These are phyloP conservation scores for Ditula angustiorana DNA, from an alignment of 2,888 invertebrate genomes.

Conservation along the genomic window DNA sequence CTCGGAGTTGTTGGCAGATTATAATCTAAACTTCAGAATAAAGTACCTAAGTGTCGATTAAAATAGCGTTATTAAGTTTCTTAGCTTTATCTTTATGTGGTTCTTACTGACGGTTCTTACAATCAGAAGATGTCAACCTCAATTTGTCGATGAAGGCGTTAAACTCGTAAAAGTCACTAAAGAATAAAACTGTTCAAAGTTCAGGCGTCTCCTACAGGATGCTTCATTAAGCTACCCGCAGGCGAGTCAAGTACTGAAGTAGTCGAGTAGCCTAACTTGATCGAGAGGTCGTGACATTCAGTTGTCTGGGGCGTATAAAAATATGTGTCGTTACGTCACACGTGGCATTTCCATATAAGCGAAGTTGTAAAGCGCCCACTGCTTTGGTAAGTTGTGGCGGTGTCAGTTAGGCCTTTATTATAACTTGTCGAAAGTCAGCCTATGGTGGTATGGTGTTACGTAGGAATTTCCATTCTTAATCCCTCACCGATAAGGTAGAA, in stretches of 20 bases:
- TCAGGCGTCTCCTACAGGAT: background rate
- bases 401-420: background rate
- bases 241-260: slow-evolving; percentile 19
- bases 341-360: slow-evolving; percentile 49
- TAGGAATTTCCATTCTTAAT: too few species aligned
- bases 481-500: background rate
- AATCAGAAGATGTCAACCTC: background rate
- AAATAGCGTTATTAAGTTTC: too few species aligned
- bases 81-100: too few species aligned
- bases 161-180: background rate
- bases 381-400: background rate
- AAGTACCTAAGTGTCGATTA: too few species aligned
- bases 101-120: background rate
- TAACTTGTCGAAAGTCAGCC: background rate
- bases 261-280: slow-evolving; percentile 7
- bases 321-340: slow-evolving; percentile 47
- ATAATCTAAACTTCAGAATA: too few species aligned
- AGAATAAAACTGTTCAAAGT: background rate
- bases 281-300: slow-evolving; percentile 38
- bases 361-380: slow-evolving; percentile 16
- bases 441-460: too few species aligned
- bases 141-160: background rate
- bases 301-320: slow-evolving; percentile 35
- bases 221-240: background rate
- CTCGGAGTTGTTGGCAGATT: too few species aligned